Percentiles rank a stretch among this genome's conserved stretches.
phyloP scores from a whole-genome alignment of 2,888 invertebrate genomes.

The Elysia crispata region DNA sequence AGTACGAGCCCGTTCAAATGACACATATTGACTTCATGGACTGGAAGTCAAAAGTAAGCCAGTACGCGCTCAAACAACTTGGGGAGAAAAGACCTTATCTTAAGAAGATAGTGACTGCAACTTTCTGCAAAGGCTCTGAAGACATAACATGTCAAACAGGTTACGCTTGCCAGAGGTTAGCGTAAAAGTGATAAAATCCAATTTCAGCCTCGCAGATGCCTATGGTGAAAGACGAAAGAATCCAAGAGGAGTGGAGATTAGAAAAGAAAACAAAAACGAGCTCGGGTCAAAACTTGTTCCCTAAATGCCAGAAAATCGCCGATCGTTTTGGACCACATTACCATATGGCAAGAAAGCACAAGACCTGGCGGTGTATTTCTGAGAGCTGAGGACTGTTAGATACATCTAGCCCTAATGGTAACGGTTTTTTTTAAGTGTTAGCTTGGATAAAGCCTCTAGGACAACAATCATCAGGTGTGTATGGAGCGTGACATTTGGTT shows the following conservation, averaged over 20 bases:
- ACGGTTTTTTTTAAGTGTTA: too few relatives aligned
- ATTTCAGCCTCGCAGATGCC: not conserved
- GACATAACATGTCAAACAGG: not conserved
- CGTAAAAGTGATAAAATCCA: not conserved
- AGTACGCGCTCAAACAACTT: not conserved
- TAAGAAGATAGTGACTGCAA: not conserved
- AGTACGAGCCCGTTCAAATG: not conserved
- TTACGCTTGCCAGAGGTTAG: not conserved
- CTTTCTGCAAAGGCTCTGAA: constrained; percentile 4
- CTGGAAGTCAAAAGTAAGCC: not conserved
- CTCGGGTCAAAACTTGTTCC: not conserved
- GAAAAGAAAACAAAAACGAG: not conserved
- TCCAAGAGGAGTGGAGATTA: not conserved
- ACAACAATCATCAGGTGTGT: too few relatives aligned
- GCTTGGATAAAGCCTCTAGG: too few relatives aligned
- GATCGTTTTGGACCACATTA: too few relatives aligned
- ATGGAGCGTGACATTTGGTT: too few relatives aligned
- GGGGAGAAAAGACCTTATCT: not conserved
- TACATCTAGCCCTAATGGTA: too few relatives aligned
- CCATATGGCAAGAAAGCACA: too few relatives aligned
- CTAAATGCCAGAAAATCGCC: not conserved
- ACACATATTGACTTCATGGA: not conserved
- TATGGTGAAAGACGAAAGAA: too few relatives aligned
- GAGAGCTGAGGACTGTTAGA: too few relatives aligned
- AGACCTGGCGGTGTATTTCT: too few relatives aligned